Evolutionary conservation across 2,888 invertebrate genomes (phyloP).

Genomic region (Ashinkailepas kermadecensis): DNA sequence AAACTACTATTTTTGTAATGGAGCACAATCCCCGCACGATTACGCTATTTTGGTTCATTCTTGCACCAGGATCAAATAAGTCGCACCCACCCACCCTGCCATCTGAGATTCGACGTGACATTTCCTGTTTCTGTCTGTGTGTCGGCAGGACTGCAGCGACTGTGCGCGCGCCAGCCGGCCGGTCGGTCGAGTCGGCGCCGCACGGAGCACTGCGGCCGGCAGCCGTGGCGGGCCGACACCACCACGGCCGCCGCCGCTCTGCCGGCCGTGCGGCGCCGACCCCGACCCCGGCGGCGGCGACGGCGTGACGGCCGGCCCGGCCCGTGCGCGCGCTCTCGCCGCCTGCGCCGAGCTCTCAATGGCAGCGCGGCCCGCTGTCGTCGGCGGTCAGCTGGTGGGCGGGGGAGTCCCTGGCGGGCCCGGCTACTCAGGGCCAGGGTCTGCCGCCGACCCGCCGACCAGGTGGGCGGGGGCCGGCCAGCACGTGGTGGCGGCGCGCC

Average conservation of each 20-base stretch:
- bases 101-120: no score
- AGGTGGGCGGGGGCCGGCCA: not conserved
- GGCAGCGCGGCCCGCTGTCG: not conserved
- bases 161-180: not conserved
- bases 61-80: no score
- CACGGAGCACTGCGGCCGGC: no score
- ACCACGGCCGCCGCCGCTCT: not conserved
- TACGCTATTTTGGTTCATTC: no score
- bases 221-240: no score
- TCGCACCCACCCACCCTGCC: no score
- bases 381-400: constrained; percentile 11
- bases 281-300: not conserved
- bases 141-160: no score
- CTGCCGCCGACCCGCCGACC: not conserved
- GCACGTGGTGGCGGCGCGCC: constrained; percentile 7
- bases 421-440: not conserved
- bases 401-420: not conserved
- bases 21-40: no score
- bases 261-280: not conserved
- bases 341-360: constrained; percentile 13
- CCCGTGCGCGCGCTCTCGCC: constrained; percentile 21
- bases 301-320: not conserved
- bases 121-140: no score
- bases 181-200: no score
- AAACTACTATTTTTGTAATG: no score